phyloP scores from a whole-genome alignment of 1,140 invertebrate genomes.

The Plutomurus gul region DNA sequence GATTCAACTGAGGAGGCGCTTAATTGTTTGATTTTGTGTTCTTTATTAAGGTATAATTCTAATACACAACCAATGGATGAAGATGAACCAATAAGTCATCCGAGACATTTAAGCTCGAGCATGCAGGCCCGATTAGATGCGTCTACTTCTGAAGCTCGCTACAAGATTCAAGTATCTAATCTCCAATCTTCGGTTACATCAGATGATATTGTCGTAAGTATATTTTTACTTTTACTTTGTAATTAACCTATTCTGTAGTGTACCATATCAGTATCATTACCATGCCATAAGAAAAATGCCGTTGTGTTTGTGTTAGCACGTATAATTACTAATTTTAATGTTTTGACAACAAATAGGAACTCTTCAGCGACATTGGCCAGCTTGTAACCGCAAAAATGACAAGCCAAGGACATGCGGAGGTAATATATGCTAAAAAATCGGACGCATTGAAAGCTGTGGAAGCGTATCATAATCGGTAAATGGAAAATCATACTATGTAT shows the following conservation, averaged over 20 bases:
- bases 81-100: slow-evolving; percentile 37
- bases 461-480: slow-evolving; percentile 60
- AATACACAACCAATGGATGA: slow-evolving; percentile 42
- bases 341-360: slow-evolving; percentile 57
- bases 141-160: slow-evolving; percentile 55
- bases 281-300: neutral
- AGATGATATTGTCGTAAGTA: slow-evolving; percentile 61
- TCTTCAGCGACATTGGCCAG: slow-evolving; percentile 63
- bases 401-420: slow-evolving; percentile 60
- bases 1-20: neutral
- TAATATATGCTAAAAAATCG: slow-evolving; percentile 59
- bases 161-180: slow-evolving; percentile 60
- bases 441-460: slow-evolving; percentile 61
- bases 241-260: neutral
- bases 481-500: no score
- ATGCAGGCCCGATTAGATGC: slow-evolving; percentile 42
- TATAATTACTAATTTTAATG: neutral
- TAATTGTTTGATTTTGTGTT: neutral
- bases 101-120: slow-evolving; percentile 38
- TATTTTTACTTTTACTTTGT: neutral
- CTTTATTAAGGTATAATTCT: slow-evolving; percentile 8
- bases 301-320: neutral
- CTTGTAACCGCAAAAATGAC: slow-evolving; percentile 59
- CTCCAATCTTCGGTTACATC: slow-evolving; percentile 60
- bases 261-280: no score